These are phyloP conservation scores for Nymphicus hollandicus DNA, from an alignment of 2,113 vertebrate genomes.

Conservation along the genomic window DNA sequence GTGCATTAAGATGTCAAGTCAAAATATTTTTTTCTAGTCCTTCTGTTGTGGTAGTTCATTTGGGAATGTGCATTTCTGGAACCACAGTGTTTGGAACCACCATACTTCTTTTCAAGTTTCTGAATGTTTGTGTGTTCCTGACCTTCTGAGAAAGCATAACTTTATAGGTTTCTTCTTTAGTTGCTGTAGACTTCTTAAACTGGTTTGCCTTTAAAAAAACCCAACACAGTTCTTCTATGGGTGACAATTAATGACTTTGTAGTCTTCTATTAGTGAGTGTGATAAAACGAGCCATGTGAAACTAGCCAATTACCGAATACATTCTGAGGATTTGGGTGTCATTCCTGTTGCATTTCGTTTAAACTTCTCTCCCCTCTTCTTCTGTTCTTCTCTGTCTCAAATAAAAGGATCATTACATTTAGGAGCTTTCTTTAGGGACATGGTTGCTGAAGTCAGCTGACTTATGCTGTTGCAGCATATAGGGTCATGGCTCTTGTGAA, in stretches of 20 bases:
- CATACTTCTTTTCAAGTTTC: slow-evolving; percentile 22
- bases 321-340: neutral
- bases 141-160: slow-evolving; percentile 18
- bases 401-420: neutral
- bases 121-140: slow-evolving; percentile 50
- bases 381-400: neutral
- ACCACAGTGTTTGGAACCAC: slow-evolving; percentile 49
- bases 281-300: neutral
- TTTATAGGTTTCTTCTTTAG: neutral
- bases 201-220: neutral
- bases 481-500: neutral
- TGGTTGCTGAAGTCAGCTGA: neutral
- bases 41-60: slow-evolving; percentile 69
- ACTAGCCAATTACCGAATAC: neutral
- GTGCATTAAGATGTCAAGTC: slow-evolving; percentile 69
- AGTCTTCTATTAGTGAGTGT: neutral
- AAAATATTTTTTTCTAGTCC: slow-evolving; percentile 63
- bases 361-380: neutral
- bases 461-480: neutral
- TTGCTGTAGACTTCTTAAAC: neutral
- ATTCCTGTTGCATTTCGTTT: neutral
- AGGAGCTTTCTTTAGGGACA: neutral
- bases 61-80: slow-evolving; percentile 67
- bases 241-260: neutral
- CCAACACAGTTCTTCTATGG: neutral